Base-by-base conservation (phyloP, 2,797 vertebrate species). In the Esox masquinongy region DNA sequence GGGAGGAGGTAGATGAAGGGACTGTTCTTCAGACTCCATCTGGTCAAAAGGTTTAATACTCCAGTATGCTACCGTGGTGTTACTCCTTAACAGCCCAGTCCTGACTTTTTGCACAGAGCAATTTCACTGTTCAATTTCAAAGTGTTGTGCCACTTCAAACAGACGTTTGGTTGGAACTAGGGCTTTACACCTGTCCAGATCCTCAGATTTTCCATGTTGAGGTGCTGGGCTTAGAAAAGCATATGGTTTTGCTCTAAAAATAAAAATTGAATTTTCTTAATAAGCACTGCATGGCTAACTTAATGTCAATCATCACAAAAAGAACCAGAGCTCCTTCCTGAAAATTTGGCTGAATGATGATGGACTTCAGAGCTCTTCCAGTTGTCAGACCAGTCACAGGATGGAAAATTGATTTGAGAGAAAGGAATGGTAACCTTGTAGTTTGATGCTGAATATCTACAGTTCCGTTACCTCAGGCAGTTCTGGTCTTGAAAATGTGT, bases 11-110 rank as follows among this genome's bases (percentile, higher is more conserved):
- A 24, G 14, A 5, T 29, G 2, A 26, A 49, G 43, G 68, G 68
- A 69, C 19, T 19, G 24, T 68, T 79, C 61, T 74, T 79, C 29
- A 74, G n/a, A 9, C 82, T 79, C 76, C 82, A 81, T 84, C 81
- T 86, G 82, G 81, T 80, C 26, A 39, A 79, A 82, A 76, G 84
- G 77, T 84, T 70, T 74, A 74, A 6, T 9, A 84, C 78, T 77
- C 53, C 9, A 22, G n/a, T 34, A 9, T 4, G 43, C 6, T 77
- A 78, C 77, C 34, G 70, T 26, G 15, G 50, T 47, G 70, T 79
- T 4, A 3, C 51, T 68, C 64, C 29, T 73, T 74, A 19, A 17
- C 69, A 16, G 19, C 9, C 9, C 12, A 66, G 78, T 76, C 59
- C 77, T 14, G 63, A 63, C 11, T 63, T 26, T 9, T 31, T 29